Base-by-base conservation (phyloP, 2,113 vertebrate species). In the Baryphthengus martii region DNA sequence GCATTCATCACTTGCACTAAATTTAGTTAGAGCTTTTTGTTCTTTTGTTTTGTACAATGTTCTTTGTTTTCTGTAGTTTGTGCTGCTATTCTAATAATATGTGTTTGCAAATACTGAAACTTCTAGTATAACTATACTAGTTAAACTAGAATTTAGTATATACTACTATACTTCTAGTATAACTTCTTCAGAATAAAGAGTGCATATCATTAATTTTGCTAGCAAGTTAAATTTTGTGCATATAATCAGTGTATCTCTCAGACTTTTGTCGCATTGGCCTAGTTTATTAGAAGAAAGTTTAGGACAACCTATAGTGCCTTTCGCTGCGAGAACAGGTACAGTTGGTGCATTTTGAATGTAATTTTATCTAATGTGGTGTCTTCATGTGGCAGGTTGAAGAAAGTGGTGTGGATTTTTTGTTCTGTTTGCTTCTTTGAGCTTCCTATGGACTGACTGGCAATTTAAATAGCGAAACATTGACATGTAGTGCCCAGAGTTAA, bases 41-140 rank as follows among this genome's bases (percentile, higher is more conserved):
- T 72, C 73, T 61, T 87, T 89, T 85, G 77, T 94, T 89, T 78
- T 0, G 0, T 59, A 53, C 28, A 3, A 5, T 62, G 33, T 67
- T 90, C 63, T 86, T 90, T 93, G 76, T 95, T 86, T 93, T 56
- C 56, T 81, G 18, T 82, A 68, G 73, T 89, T 91, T 85, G 40
- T 15, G 11, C 77, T 87, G 73, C 70, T 85, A 2, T 87, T 90
- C 47, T 82, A 2, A 82, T 91, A 66, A 63, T 0, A 5, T 5
- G 39, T 88, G 73, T 87, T 85, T 85, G 66, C 80, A 72, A 92
- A 87, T 65, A 52, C 52, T 71, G 80, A 89, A 93, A 78, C 87
- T 95, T 95, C n/a, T n/a, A n/a, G n/a, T n/a, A n/a, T n/a, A n/a
- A n/a, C n/a, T n/a, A n/a, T n/a, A n/a, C n/a, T n/a, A n/a, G n/a